A percentile compares a stretch with the other conserved stretches of the same genome.
Evolutionary conservation across 2,888 invertebrate species (phyloP).

Genomic region (Leistus spinibarbis): DNA sequence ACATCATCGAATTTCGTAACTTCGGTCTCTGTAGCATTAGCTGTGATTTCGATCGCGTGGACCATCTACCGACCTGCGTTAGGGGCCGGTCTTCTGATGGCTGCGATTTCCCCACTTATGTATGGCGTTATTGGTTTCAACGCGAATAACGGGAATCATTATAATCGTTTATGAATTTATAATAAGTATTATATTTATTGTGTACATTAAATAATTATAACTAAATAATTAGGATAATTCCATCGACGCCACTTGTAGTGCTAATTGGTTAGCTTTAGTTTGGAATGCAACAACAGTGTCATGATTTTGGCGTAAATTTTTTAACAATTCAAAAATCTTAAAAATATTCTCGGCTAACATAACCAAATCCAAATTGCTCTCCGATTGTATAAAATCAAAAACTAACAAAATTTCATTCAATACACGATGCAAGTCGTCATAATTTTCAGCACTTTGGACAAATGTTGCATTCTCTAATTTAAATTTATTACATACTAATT

Average conservation of each 20-base stretch:
- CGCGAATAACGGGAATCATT: constrained; percentile 30
- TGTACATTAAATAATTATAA: not conserved
- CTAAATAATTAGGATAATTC: constrained; percentile 14
- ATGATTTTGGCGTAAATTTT: constrained; percentile 13
- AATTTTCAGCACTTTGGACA: constrained; percentile 11
- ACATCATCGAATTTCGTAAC: constrained; percentile 58
- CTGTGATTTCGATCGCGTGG: constrained; percentile 62
- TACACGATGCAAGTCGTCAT: constrained; percentile 2
- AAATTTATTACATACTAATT: constrained; percentile 21
- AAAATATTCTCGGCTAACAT: constrained; percentile 23
- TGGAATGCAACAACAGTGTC: constrained; percentile 22
- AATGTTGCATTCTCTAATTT: constrained; percentile 19
- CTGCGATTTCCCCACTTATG: constrained; percentile 61
- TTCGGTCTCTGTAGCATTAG: constrained; percentile 59
- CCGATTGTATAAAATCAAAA: constrained; percentile 12
- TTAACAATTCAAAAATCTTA: constrained; percentile 21
- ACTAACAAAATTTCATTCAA: constrained; percentile 2
- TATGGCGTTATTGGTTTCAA: constrained; percentile 57
- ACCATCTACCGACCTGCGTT: constrained; percentile 61
- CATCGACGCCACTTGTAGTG: constrained; percentile 21
- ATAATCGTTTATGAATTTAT: constrained; percentile 19
- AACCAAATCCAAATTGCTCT: constrained; percentile 20
- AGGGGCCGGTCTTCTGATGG: constrained; percentile 60
- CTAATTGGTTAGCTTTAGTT: constrained; percentile 20
- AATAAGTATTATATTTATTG: not conserved